phyloP scores from a whole-genome alignment of 2,113 vertebrate genomes.

The Narcine bancroftii region DNA sequence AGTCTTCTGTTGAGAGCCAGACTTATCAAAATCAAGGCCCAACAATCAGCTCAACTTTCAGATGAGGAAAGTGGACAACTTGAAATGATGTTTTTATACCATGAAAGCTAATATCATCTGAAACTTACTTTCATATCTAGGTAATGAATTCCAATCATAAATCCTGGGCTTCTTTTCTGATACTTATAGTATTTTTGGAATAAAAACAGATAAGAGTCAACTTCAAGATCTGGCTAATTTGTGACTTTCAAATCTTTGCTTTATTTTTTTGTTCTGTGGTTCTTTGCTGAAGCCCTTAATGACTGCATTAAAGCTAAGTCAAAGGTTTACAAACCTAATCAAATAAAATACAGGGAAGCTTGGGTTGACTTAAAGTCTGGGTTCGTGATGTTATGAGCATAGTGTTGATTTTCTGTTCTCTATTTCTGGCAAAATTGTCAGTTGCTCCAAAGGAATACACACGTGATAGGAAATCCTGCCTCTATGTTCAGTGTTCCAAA shows the following conservation, averaged over 20 bases:
- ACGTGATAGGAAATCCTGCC: not conserved
- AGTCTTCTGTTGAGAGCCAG: too few relatives aligned
- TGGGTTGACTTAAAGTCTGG: not conserved
- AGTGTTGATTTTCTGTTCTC: not conserved
- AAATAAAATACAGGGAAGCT: not conserved
- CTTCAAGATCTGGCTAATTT: not conserved
- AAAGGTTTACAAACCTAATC: not conserved
- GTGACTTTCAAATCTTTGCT: not conserved
- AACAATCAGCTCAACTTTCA: too few relatives aligned
- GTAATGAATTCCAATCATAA: too few relatives aligned
- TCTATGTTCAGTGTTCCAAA: not conserved
- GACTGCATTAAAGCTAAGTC: not conserved
- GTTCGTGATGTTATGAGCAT: not conserved
- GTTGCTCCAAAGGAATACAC: not conserved
- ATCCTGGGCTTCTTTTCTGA: not conserved
- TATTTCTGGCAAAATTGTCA: not conserved
- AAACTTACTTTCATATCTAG: too few relatives aligned
- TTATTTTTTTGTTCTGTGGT: not conserved
- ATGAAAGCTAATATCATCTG: too few relatives aligned
- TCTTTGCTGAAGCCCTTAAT: not conserved
- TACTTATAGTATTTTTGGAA: not conserved
- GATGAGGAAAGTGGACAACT: too few relatives aligned
- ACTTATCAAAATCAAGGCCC: too few relatives aligned
- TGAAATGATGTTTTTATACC: too few relatives aligned
- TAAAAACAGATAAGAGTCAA: not conserved